Base-by-base conservation (phyloP, 1,140 invertebrate species). In the Zaprionus taronus region DNA sequence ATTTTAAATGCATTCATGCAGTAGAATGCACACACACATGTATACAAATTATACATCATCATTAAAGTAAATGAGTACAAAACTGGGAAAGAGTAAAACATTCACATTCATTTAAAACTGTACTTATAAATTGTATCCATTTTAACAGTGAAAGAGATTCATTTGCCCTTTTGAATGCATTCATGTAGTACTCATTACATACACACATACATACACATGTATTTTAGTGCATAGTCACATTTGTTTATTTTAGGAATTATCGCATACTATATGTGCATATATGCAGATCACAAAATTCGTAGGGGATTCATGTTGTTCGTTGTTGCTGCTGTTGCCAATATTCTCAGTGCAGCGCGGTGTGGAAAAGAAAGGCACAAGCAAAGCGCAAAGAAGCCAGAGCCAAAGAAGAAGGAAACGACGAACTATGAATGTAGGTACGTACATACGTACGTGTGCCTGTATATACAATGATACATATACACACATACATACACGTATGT, bases 361-460 rank as follows among this genome's bases (percentile, higher is more conserved):
- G 73, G 72, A 76, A 72, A 76, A 76, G 68, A 76, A 76, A 76
- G 73, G 73, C 73, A 76, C 41, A 71, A 76, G 68, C 51, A 74
- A 74, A 69, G 66, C 72, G 66, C 57, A 74, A 74, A 73, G 81
- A 78, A 83, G 76, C 74, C 65, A 67, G 80, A 67, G 79, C 56
- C 26, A 63, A 71, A 83, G 80, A 67, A 68, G 61, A 69, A 79
- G 68, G 72, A 83, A 70, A 57, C 63, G 53, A 74, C 63, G 53
- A 74, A 71, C 41, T 74, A 71, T 69, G 53, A 74, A 58, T 64
- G 22, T 44, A 71, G 38, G 31, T 44, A 44, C n/a, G 41, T 44
- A 44, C n/a, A n/a, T 41, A 41, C 15, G 5, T 70, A 69, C 31
- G 5, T 74, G n/a, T 14, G 31, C 51, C 1, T 51, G 24, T 34